A percentile compares a stretch with the other conserved stretches of the same genome.
phyloP scores from a whole-genome alignment of 2,888 invertebrate genomes.

The Acleris emargana region DNA sequence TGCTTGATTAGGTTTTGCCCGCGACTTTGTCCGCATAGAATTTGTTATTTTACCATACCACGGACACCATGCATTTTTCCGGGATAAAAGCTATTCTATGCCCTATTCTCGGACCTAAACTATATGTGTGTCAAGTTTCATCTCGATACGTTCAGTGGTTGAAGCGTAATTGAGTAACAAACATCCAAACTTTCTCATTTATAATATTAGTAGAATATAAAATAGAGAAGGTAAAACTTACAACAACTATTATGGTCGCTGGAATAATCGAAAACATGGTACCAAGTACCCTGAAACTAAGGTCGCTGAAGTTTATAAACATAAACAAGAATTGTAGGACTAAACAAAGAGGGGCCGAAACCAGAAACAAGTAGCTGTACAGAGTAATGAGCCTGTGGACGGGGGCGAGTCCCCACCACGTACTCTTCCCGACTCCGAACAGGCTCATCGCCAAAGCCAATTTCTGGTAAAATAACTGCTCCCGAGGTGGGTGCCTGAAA shows the following conservation, averaged over 20 bases:
- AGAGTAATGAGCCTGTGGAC: not conserved
- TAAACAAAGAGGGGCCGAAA: not conserved
- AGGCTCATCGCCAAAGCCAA: conserved; percentile 9
- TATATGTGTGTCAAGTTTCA: no score
- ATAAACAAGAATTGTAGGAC: conserved; percentile 12
- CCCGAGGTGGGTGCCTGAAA: conserved; percentile 19
- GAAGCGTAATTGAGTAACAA: no score
- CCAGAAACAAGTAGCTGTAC: not conserved
- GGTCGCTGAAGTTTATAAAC: conserved; percentile 16
- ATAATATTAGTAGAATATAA: no score
- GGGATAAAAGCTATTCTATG: no score
- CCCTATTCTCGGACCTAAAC: no score
- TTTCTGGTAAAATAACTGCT: conserved; percentile 20
- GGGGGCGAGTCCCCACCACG: conserved; percentile 23
- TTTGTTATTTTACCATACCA: no score
- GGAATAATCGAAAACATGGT: conserved; percentile 32
- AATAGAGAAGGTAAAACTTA: not conserved
- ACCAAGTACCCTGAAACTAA: conserved; percentile 23
- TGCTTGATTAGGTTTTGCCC: no score
- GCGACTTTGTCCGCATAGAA: no score
- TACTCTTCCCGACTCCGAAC: conserved; percentile 6
- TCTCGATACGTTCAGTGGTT: no score
- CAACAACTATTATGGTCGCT: conserved; percentile 9
- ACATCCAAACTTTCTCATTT: no score
- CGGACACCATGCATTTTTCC: no score